Percentiles rank a stretch among this genome's conserved stretches.
phyloP scores from a whole-genome alignment of 2,113 vertebrate genomes.

The Drymodes brunneopygia region DNA sequence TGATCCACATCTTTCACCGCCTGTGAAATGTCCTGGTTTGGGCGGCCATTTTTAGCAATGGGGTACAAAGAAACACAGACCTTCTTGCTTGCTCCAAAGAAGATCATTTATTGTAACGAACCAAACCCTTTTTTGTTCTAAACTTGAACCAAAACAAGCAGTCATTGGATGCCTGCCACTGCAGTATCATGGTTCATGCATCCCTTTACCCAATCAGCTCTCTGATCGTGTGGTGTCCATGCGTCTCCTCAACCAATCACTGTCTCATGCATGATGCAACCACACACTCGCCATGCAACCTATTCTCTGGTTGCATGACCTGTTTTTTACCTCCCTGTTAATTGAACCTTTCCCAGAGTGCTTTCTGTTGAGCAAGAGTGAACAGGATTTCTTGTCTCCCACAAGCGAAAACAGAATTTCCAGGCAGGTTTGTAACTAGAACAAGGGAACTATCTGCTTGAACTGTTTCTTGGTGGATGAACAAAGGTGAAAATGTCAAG shows the following conservation, averaged over 20 bases:
- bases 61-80: not conserved
- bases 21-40: not conserved
- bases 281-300: not conserved
- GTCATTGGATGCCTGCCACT: not conserved
- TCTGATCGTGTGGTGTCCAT: too few relatives aligned
- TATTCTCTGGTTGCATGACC: not conserved
- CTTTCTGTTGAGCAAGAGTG: not conserved
- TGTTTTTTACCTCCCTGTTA: not conserved
- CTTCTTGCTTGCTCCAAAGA: not conserved
- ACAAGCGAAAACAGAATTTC: not conserved
- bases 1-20: not conserved
- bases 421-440: not conserved
- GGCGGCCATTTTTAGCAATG: not conserved
- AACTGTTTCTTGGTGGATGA: not conserved
- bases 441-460: not conserved
- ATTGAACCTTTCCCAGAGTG: too few relatives aligned
- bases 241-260: not conserved
- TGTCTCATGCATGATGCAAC: not conserved
- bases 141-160: not conserved
- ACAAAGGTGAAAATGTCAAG: not conserved
- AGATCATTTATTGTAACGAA: rapidly evolving
- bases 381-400: not conserved
- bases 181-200: not conserved
- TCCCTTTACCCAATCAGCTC: not conserved
- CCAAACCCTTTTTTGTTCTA: not conserved